These are phyloP conservation scores for Drosophila affinis DNA, from an alignment of 2,888 invertebrate genomes.

Conservation along the genomic window DNA sequence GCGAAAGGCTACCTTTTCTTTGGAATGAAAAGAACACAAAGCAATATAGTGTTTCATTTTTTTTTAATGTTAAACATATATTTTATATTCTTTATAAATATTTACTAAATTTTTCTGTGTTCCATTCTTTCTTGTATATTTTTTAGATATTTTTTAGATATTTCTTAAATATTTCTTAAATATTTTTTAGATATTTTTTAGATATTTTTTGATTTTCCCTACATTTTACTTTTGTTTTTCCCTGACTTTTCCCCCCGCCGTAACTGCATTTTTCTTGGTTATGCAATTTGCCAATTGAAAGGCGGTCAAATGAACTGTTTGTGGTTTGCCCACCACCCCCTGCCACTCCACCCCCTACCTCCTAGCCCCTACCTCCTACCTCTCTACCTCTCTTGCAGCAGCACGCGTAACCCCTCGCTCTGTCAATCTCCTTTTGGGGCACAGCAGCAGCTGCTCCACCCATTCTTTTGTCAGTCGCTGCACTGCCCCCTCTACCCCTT, in stretches of 20 bases:
- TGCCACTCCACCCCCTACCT: slow-evolving; percentile 12
- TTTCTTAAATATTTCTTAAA: too few species aligned
- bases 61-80: too few species aligned
- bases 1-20: too few species aligned
- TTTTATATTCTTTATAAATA: too few species aligned
- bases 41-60: too few species aligned
- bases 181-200: too few species aligned
- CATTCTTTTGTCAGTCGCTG: slow-evolving; percentile 31
- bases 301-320: slow-evolving; percentile 41
- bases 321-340: slow-evolving; percentile 17
- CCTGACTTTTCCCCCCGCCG: neutral
- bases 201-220: neutral
- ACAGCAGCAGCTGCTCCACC: slow-evolving; percentile 21
- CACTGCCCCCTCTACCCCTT: neutral
- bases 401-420: neutral
- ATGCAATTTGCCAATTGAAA: slow-evolving; percentile 72
- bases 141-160: too few species aligned
- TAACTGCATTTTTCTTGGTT: slow-evolving; percentile 37
- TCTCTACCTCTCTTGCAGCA: neutral
- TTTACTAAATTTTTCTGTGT: too few species aligned
- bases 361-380: neutral
- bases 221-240: neutral
- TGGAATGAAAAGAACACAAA: too few species aligned
- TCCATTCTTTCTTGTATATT: too few species aligned
- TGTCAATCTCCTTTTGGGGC: slow-evolving; percentile 9